phyloP scores from a whole-genome alignment of 1,140 invertebrate genomes.

The Bombus sylvicola region DNA sequence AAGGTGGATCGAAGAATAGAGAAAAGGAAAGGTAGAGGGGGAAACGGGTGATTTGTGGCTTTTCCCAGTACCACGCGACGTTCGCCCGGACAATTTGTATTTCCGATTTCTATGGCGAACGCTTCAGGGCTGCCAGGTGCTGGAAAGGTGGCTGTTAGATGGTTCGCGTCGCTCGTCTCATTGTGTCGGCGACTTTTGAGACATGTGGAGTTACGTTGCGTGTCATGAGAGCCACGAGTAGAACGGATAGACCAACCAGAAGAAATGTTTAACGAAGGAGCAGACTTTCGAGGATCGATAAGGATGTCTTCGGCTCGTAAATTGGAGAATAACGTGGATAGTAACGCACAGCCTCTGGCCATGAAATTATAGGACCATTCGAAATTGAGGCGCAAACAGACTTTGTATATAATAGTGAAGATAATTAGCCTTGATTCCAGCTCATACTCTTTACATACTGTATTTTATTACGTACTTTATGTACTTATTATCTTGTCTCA shows the following conservation, averaged over 20 bases:
- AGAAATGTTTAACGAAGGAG: conserved; percentile 25
- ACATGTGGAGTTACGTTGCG: conserved; percentile 19
- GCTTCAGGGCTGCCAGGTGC: conserved; percentile 66
- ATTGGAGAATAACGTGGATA: not conserved
- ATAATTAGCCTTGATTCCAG: too few relatives aligned
- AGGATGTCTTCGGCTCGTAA: conserved; percentile 4
- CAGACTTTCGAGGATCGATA: conserved; percentile 13
- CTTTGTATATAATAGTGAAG: not conserved
- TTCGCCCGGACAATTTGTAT: conserved; percentile 75
- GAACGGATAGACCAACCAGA: not conserved
- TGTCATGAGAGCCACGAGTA: conserved; percentile 15
- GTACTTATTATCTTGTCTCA: too few relatives aligned
- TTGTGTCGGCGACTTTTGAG: conserved; percentile 62
- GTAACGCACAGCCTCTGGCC: not conserved
- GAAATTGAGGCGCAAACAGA: not conserved
- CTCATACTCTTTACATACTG: too few relatives aligned
- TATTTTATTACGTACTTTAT: too few relatives aligned
- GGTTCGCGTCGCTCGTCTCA: conserved; percentile 53
- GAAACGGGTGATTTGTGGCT: conserved; percentile 74
- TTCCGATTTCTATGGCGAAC: conserved; percentile 69
- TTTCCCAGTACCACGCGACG: conserved; percentile 66
- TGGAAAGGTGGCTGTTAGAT: conserved; percentile 54
- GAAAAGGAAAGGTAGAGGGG: conserved; percentile 1
- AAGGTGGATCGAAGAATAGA: conserved; percentile 19
- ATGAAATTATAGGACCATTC: not conserved